Conservation (phyloP, 2,888 invertebrate genomes). For the Euproctis similis region DNA sequence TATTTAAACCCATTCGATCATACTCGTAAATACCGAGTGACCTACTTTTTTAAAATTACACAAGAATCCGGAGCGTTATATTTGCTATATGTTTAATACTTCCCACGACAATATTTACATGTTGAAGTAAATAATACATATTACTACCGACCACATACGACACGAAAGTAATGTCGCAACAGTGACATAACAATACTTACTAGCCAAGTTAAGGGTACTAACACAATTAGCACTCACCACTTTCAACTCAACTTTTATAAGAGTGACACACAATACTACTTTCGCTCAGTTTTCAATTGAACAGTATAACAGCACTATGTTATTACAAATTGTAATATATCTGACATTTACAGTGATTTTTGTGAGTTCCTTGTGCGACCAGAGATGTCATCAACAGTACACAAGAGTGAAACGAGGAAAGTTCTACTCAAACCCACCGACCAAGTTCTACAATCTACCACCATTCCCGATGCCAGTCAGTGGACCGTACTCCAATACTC, state of each 20-base stretch:
- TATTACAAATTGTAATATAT: slow-evolving; percentile 17
- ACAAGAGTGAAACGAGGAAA: slow-evolving; percentile 52
- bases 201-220: slow-evolving; percentile 30
- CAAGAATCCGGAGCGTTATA: background rate
- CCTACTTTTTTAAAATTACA: background rate
- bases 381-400: slow-evolving; percentile 22
- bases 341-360: slow-evolving; percentile 26
- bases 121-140: slow-evolving; percentile 3
- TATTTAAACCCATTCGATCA: too few relatives aligned
- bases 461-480: slow-evolving; percentile 32
- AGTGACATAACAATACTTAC: slow-evolving; percentile 21
- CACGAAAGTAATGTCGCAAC: slow-evolving; percentile 29
- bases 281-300: slow-evolving; percentile 49
- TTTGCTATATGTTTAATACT: background rate
- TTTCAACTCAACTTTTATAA: slow-evolving; percentile 63
- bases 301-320: slow-evolving; percentile 11
- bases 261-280: slow-evolving; percentile 32
- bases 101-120: slow-evolving; percentile 2
- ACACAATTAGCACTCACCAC: slow-evolving; percentile 53
- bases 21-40: too few relatives aligned
- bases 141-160: slow-evolving; percentile 11
- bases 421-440: slow-evolving; percentile 43
- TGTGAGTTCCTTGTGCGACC: slow-evolving; percentile 34
- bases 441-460: slow-evolving; percentile 45
- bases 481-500: slow-evolving; percentile 49